Percentiles rank a stretch among this genome's conserved stretches.
These are phyloP conservation scores for Aplidium turbinatum DNA, from an alignment of 23 tunicate species.

Conservation along the genomic window DNA sequence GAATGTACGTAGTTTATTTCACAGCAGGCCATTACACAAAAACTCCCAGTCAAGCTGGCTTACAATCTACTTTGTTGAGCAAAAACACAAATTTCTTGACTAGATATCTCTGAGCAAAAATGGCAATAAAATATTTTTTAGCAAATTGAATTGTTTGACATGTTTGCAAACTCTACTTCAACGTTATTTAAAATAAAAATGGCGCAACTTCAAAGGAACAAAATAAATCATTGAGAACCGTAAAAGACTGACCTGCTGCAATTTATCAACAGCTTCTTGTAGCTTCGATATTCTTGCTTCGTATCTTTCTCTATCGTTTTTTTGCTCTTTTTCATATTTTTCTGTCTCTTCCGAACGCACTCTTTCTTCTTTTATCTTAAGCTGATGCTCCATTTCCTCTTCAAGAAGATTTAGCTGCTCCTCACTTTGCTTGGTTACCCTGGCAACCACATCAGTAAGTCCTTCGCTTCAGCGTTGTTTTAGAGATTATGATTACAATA, in stretches of 20 bases:
- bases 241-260: conserved; percentile 77
- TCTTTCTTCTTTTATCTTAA: conserved; percentile 44
- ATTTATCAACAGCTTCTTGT: conserved; percentile 66
- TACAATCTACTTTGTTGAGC: no score
- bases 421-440: conserved; percentile 51
- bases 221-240: no score
- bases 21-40: no score
- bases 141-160: neutral
- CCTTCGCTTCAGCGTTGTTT: no score
- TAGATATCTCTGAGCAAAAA: no score
- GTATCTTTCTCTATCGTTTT: conserved; percentile 37
- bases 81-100: no score
- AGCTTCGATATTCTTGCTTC: conserved; percentile 62
- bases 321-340: conserved; percentile 43
- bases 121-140: no score
- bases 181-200: no score
- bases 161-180: neutral
- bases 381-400: conserved; percentile 86
- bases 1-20: no score
- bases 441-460: neutral
- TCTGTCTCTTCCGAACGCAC: conserved; percentile 56
- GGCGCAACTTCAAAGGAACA: no score
- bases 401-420: conserved; percentile 60
- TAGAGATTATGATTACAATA: no score
- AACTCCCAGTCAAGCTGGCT: no score